phyloP scores from a whole-genome alignment of 2,797 vertebrate species.

The Phrynocephalus forsythii region DNA sequence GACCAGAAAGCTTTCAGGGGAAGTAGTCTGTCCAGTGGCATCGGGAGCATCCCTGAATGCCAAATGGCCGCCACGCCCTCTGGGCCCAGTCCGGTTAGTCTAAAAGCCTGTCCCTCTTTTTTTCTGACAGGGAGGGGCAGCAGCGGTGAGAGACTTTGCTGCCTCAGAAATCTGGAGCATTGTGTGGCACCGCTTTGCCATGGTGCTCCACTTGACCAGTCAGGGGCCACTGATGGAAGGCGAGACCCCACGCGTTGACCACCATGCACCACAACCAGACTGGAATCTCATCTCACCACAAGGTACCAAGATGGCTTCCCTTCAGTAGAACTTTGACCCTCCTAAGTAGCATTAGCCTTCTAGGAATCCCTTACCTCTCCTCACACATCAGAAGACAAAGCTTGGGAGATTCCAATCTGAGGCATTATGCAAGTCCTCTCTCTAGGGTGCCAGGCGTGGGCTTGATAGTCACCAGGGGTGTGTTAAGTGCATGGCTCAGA shows the following conservation, averaged over 20 bases:
- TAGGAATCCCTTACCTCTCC: not conserved
- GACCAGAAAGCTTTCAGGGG: not conserved
- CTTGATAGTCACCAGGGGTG: not conserved
- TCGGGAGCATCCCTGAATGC: not conserved
- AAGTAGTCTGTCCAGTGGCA: not conserved
- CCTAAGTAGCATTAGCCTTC: not conserved
- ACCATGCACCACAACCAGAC: slow-evolving; percentile 64
- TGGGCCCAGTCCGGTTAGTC: not conserved
- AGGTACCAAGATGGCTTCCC: slow-evolving; percentile 65
- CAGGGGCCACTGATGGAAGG: slow-evolving; percentile 45
- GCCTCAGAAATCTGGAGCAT: slow-evolving; percentile 78
- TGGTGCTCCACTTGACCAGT: slow-evolving; percentile 55
- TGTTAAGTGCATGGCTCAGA: not conserved
- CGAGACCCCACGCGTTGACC: slow-evolving; percentile 17
- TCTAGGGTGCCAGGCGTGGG: not conserved
- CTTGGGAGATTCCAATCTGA: not conserved
- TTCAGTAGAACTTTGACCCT: not conserved
- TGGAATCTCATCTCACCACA: slow-evolving; percentile 80
- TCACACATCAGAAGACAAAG: not conserved
- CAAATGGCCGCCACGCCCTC: not conserved
- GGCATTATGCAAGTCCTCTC: not conserved
- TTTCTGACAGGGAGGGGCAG: slow-evolving; percentile 72
- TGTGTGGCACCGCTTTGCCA: slow-evolving; percentile 79
- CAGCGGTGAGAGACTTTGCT: slow-evolving; percentile 64
- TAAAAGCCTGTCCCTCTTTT: slow-evolving; percentile 17